Conservation (phyloP, 2,888 invertebrate species). For the Rotaria sp. region DNA sequence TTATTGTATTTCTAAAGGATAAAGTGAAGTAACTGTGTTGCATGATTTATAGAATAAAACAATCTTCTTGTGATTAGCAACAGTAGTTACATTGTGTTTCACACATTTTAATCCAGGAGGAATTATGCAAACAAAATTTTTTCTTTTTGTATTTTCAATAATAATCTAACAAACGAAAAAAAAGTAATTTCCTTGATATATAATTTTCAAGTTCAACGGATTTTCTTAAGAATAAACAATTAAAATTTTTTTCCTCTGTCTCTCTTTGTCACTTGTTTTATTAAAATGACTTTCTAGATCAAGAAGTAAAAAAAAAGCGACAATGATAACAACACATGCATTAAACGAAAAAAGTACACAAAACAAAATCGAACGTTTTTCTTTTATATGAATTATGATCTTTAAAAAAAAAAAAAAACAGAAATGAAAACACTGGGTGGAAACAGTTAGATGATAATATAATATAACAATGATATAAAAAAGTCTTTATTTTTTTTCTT, state of each 20-base stretch:
- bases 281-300: background rate
- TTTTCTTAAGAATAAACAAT: too few relatives aligned
- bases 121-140: too few relatives aligned
- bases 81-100: too few relatives aligned
- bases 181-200: too few relatives aligned
- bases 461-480: slow-evolving; percentile 8
- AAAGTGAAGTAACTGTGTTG: too few relatives aligned
- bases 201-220: too few relatives aligned
- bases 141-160: too few relatives aligned
- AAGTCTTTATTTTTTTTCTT: background rate
- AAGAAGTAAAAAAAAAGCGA: background rate
- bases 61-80: too few relatives aligned
- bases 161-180: too few relatives aligned
- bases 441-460: background rate
- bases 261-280: background rate
- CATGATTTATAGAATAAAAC: too few relatives aligned
- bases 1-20: too few relatives aligned
- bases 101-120: too few relatives aligned
- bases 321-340: slow-evolving; percentile 16
- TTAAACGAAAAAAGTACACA: background rate
- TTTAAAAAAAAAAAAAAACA: background rate
- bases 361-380: background rate
- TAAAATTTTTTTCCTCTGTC: background rate
- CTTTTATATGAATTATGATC: background rate
- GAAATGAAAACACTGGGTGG: background rate